phyloP scores from a whole-genome alignment of 1,140 invertebrate genomes.

The Eumaeus atala region DNA sequence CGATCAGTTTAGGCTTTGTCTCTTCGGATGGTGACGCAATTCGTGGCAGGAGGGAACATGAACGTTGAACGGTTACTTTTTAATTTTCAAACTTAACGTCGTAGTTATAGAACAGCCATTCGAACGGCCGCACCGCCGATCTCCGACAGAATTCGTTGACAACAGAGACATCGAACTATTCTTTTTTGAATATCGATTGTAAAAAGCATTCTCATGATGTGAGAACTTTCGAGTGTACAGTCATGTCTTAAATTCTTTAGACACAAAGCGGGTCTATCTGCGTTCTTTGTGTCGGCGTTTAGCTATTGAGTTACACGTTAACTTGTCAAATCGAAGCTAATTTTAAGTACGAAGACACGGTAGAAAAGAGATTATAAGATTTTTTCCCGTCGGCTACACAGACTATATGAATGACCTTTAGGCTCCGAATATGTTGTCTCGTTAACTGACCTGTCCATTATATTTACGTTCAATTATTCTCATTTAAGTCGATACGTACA shows the following conservation, averaged over 20 bases:
- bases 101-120: constrained; percentile 34
- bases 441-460: too few species aligned
- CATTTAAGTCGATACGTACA: too few species aligned
- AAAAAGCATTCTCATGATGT: constrained; percentile 71
- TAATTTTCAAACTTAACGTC: constrained; percentile 34
- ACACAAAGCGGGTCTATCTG: constrained; percentile 40
- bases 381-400: constrained; percentile 26
- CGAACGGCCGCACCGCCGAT: constrained; percentile 29
- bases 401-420: too few species aligned
- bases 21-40: constrained; percentile 71
- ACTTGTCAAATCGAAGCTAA: constrained; percentile 41
- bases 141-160: constrained; percentile 69
- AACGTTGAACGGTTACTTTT: constrained; percentile 31
- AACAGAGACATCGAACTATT: constrained; percentile 72
- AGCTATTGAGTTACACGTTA: constrained; percentile 33
- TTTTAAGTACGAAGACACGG: constrained; percentile 37
- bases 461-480: too few species aligned
- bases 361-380: constrained; percentile 33
- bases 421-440: too few species aligned
- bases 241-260: constrained; percentile 60
- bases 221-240: constrained; percentile 63
- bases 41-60: constrained; percentile 61
- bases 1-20: constrained; percentile 64
- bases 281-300: constrained; percentile 52
- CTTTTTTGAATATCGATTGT: constrained; percentile 74